Evolutionary conservation across 2,797 vertebrate species (phyloP).

Genomic region (Denticeps clupeoides): DNA sequence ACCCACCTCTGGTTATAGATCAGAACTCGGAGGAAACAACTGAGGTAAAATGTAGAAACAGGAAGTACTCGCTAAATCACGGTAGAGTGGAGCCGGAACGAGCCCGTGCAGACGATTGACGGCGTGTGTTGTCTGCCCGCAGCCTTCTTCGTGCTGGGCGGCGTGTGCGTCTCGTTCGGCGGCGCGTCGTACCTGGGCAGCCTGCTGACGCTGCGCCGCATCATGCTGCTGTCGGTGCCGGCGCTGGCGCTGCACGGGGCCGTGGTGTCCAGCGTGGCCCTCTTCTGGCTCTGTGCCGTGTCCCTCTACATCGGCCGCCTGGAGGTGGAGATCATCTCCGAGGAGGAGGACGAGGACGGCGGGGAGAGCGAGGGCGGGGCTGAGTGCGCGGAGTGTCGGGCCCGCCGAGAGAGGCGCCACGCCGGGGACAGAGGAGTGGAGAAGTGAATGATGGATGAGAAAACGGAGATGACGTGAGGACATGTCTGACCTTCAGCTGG

Average conservation of each 20-base stretch:
- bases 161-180: constrained; percentile 72
- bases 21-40: no score
- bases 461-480: constrained; percentile 23
- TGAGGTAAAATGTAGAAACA: no score
- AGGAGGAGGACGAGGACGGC: constrained; percentile 53
- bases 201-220: constrained; percentile 61
- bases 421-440: constrained; percentile 37
- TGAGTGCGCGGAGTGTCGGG: constrained; percentile 53
- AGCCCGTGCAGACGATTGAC: no score
- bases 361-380: constrained; percentile 29
- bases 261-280: constrained; percentile 54
- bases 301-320: constrained; percentile 79
- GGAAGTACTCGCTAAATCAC: no score
- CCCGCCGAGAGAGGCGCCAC: constrained; percentile 37
- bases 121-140: not conserved
- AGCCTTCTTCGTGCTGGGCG: constrained; percentile 82
- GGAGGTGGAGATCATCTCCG: constrained; percentile 76
- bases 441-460: constrained; percentile 37
- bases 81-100: no score
- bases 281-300: constrained; percentile 80
- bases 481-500: no score
- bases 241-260: constrained; percentile 54
- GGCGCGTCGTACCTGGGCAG: constrained; percentile 63
- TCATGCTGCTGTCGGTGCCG: constrained; percentile 72
- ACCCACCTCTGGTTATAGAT: no score